Conservation (phyloP, 1,140 invertebrate genomes). For the Melipona quadrifasciata region DNA sequence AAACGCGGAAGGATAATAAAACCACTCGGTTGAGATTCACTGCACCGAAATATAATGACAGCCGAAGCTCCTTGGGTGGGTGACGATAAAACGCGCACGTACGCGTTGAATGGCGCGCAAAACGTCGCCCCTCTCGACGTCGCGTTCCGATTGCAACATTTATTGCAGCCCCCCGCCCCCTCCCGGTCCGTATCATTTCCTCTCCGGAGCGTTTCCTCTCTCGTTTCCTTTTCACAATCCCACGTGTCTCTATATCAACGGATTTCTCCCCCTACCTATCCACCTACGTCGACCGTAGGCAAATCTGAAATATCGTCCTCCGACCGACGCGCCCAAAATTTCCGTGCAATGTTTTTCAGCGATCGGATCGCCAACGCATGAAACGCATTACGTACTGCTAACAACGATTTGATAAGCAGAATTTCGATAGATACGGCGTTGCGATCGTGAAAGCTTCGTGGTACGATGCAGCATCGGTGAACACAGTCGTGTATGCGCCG, state of each 20-base stretch:
- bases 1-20: not conserved
- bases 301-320: constrained; percentile 58
- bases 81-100: constrained; percentile 15
- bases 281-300: constrained; percentile 6
- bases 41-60: constrained; percentile 23
- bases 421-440: constrained; percentile 24
- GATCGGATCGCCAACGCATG: constrained; percentile 24
- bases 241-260: not conserved
- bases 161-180: not conserved
- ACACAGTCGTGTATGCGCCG: not conserved
- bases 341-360: constrained; percentile 48
- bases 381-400: constrained; percentile 72
- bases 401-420: constrained; percentile 70
- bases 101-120: not conserved
- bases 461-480: not conserved
- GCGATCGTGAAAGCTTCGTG: not conserved
- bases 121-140: constrained; percentile 5
- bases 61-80: not conserved
- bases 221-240: constrained; percentile 7
- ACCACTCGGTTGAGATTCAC: not conserved
- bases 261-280: not conserved
- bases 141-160: constrained; percentile 34
- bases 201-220: not conserved
- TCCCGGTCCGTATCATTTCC: constrained; percentile 26
- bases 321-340: constrained; percentile 55